Percentiles rank a stretch among this genome's conserved stretches.
Conservation (phyloP, 1,140 invertebrate species). For the Hestina assimilis region DNA sequence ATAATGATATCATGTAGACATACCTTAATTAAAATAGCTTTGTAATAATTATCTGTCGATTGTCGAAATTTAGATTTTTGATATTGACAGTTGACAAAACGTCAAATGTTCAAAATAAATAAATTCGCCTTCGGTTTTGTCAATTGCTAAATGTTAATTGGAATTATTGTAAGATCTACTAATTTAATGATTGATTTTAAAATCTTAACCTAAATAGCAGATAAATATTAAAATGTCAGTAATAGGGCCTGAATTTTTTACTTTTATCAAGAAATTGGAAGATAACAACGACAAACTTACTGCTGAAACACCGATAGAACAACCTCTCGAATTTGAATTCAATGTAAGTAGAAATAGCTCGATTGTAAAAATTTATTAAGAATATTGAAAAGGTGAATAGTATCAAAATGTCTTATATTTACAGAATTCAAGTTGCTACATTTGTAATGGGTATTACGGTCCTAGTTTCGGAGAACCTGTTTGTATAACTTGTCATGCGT, state of each 20-base stretch:
- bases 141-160: too few species aligned
- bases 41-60: neutral
- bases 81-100: neutral
- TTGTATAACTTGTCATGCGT: conserved; percentile 95
- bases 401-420: conserved; percentile 28
- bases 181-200: neutral
- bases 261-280: conserved; percentile 63
- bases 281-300: conserved; percentile 64
- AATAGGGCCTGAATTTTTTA: conserved; percentile 56
- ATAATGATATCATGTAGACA: too few species aligned
- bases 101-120: conserved; percentile 4
- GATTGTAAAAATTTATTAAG: neutral
- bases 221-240: conserved; percentile 45
- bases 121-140: neutral
- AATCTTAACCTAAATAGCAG: neutral
- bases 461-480: conserved; percentile 94
- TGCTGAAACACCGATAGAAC: conserved; percentile 42
- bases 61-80: neutral
- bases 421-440: conserved; percentile 84
- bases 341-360: conserved; percentile 44
- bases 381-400: neutral
- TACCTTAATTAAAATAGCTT: too few species aligned
- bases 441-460: conserved; percentile 95
- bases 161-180: too few species aligned
- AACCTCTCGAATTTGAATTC: conserved; percentile 60